Evolutionary conservation across 2,888 invertebrate species (phyloP), one percentile per base, ranked within the genome.

Genomic region (Prosopocoilus inquinatus): DNA sequence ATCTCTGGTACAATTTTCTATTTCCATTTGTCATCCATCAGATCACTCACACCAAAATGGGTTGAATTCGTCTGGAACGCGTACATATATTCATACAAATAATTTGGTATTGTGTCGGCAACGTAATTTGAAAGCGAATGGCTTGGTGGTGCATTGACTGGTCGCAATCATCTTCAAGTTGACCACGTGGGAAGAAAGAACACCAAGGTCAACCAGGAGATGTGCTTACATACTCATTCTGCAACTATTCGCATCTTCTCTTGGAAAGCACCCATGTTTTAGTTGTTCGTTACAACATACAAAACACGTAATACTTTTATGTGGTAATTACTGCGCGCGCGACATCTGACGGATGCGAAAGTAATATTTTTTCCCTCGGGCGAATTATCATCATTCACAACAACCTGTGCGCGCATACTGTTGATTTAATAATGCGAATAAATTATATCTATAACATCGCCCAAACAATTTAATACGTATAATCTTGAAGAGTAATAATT

Each of bases 181-280:
- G 45, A 39, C 52, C 56, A 57, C 56, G 48, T 52, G 56, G 38
- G 52, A 57, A 57, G 49, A 47, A 57, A 57, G 49, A 47, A 45
- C 46, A 34, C 52, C 52, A 57, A 57, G 52, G 52, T 49, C 52
- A 57, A 57, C 38, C 51, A 46, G 54, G 56, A 58, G 48, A 53
- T 54, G 50, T 44, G 38, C 55, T 56, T 53, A 56, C 60, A n/a
- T 47, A 51, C 53, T 55, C 53, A 54, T 55, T 56, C 60, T 59
- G 53, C 51, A 52, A 50, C 53, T 36, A 55, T 38, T 52, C 50
- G 60, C 62, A 57, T 60, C 54, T 63, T 63, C 61, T 58, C 61
- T 58, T 8, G 49, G 61, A 59, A 61, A 58, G 16, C 43, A 28
- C 4, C 20, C 16, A 16, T 3, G 3, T 28, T 28, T 28, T 28